Base-by-base conservation (phyloP, 2,113 vertebrate species). In the Chionis minor region DNA sequence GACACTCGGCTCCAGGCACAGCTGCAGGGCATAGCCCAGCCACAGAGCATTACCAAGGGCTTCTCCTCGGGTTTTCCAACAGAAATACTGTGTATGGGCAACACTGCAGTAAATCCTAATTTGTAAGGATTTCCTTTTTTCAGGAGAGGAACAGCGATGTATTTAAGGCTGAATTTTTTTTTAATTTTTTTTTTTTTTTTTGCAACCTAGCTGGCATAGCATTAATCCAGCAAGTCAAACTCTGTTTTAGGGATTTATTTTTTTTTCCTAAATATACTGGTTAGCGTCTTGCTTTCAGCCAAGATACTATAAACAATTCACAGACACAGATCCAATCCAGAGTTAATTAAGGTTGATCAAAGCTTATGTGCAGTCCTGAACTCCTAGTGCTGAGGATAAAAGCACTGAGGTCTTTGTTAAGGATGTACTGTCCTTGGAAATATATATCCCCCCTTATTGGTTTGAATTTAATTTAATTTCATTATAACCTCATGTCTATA, bases 311-410 rank as follows among this genome's bases (percentile, higher is more conserved):
- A 96, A 97, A 96, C 94, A 96, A 75, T 81, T 97, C 87, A 88
- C 87, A 94, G 77, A 94, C 80, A 89, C 32, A 95, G 93, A 92
- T 75, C 40, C 70, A 85, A 78, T 86, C 77, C 92, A 93, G 87
- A 96, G 70, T 74, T 91, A 96, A 97, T 96, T 96, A 95, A 78
- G 20, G 49, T 22, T 95, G 91, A 97, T 97, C 92, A 97, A 97
- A 97, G 94, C 82, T 87, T 49, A 72, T 91, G 45, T 54, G n/a
- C 77, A 96, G 88, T 81, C 74, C 85, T 92, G 22, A 71, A 49
- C 62, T 90, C 33, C 75, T 80, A 88, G 69, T 33, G 72, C 28
- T 87, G 85, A 81, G 87, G 81, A 96, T 90, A 87, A 97, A 97
- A 96, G 94, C 49, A 90, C 17, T 35, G 75, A 92, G 71, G 45